Base-by-base conservation (phyloP, 2,113 vertebrate species). In the Carettochelys insculpta region DNA sequence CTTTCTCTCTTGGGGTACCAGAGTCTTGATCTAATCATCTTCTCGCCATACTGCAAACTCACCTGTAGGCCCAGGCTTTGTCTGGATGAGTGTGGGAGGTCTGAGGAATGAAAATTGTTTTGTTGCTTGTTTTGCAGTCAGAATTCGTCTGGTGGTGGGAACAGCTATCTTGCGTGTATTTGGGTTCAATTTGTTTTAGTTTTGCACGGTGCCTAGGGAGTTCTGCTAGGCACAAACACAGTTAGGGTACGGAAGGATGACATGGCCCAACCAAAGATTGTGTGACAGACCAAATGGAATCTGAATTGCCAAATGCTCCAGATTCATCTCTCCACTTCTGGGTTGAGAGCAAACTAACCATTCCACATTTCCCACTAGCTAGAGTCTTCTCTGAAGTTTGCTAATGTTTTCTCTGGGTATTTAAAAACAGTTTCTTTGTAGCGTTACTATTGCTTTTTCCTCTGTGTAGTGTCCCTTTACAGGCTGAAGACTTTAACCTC, bases 231-330 rank as follows among this genome's bases (percentile, higher is more conserved):
- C 16, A n/a, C 43, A 58, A 45, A 82, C 13, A 20, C 29, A 82
- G 25, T 24, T 38, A 8, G 16, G 17, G 34, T 85, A 48, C 65
- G 8, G 84, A 24, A 29, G 31, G 80, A 48, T 38, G 20, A 83
- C 24, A 1, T 22, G 4, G 41, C 5, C 83, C 22, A 71, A 1
- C 0, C 0, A 0, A 4, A 2, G 34, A 20, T 9, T 5, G 34
- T 65, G 25, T 43, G 9, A 27, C 43, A 20, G 45, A 86, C 50
- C 50, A 56, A 82, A n/a, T 0, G 38, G 47, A 53, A 53, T 10
- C 6, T 41, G n/a, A 24, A n/a, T 17, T 79, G 34, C 25, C 22
- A n/a, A 16, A 4, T 16, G 43, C 31, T 2, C 22, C 34, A 0
- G 43, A n/a, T 11, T 11, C 68, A 73, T 73, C 68, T n/a, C 43